Evolutionary conservation across 2,113 vertebrate genomes (phyloP), one percentile per base, ranked within the genome.

Genomic region (Xenopus laevis): DNA sequence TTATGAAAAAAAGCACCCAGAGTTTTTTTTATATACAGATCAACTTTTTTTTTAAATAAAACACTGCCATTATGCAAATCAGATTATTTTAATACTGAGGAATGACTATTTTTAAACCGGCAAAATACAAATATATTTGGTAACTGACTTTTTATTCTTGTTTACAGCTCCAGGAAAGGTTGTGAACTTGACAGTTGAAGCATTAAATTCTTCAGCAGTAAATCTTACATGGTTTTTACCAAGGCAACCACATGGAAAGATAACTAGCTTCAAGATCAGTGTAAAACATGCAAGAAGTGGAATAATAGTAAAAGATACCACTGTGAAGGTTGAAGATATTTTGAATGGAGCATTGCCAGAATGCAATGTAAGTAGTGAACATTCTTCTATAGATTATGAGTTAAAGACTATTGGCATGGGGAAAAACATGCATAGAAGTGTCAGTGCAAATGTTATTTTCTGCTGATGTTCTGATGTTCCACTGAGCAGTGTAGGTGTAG

Each of bases 181-280:
- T 79, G 95, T 94, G 68, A 96, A 97, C 84, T 87, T 99, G 79
- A 96, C 94, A 10, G 95, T 96, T 4, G 91, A 92, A 21, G 89
- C 94, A 40, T 86, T 93, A 63, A 98, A 97, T 86, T 90, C 94
- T 83, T 93, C 94, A 57, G 91, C 89, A 40, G 95, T 97, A 72
- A 88, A 94, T 81, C 84, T 99, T 20, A 95, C 91, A 58, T 99
- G 97, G 97, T 98, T 91, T 85, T 91, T 99, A 79, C 97, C 97
- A 11, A 85, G 82, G 30, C 94, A 94, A 82, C 97, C 95, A 80
- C 98, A 99, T 77, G 97, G 97, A 53, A 98, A 95, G 83, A 98
- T 99, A 84, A 98, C 92, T 50, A 94, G 92, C 84, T 99, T 99
- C 84, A 93, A 94, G 58, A 94, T 99, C 61, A 98, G 95, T 81